Percentiles rank a stretch among this genome's conserved stretches.
Evolutionary conservation across 92 coral and sea anemone species (phyloP).

Genomic region (Phenganax stokvisi): DNA sequence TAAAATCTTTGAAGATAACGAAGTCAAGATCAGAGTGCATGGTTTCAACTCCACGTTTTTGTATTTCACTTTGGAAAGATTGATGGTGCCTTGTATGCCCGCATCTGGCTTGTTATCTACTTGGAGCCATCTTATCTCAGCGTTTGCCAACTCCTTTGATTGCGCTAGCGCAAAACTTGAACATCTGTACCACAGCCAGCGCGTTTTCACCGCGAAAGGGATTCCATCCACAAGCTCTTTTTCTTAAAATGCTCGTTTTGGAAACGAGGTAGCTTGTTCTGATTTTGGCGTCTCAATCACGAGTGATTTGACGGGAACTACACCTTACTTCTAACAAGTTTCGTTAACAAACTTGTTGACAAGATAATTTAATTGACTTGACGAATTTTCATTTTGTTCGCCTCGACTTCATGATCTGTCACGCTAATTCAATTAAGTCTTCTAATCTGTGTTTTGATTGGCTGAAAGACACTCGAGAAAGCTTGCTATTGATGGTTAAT

Average conservation of each 20-base stretch:
- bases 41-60: background rate
- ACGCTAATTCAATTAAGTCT: slow-evolving; percentile 78
- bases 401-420: slow-evolving; percentile 54
- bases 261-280: background rate
- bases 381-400: slow-evolving; percentile 20
- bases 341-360: slow-evolving; percentile 34
- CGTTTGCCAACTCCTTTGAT: slow-evolving; percentile 28
- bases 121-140: slow-evolving; percentile 33
- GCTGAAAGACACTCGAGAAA: slow-evolving; percentile 6
- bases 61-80: slow-evolving; percentile 23
- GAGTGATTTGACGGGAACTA: slow-evolving; percentile 12
- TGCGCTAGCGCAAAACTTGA: slow-evolving; percentile 21
- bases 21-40: background rate
- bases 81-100: slow-evolving; percentile 23
- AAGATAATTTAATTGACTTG: slow-evolving; percentile 35
- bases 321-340: slow-evolving; percentile 37
- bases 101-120: slow-evolving; percentile 43
- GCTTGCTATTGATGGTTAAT: slow-evolving; percentile 35
- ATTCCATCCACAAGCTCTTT: background rate
- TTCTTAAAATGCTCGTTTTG: background rate
- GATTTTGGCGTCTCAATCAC: slow-evolving; percentile 10
- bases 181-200: slow-evolving; percentile 37
- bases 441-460: slow-evolving; percentile 34
- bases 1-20: background rate
- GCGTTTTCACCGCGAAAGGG: background rate